These are phyloP conservation scores for Melieria crassipennis DNA, from an alignment of 2,888 invertebrate species.

Conservation along the genomic window DNA sequence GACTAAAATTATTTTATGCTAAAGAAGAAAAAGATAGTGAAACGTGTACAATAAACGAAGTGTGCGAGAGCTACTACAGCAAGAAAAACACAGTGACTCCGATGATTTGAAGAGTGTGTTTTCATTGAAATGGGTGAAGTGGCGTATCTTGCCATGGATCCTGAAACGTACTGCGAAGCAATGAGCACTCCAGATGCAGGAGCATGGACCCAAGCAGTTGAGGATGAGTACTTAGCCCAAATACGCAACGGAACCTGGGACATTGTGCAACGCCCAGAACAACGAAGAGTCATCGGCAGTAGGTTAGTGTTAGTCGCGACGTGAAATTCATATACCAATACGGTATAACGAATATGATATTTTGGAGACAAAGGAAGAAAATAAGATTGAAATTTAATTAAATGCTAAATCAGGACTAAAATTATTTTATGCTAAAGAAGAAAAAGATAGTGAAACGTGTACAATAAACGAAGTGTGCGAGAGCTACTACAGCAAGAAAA, in stretches of 20 bases:
- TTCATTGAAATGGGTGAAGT: slow-evolving; percentile 33
- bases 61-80: too few species aligned
- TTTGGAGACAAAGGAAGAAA: too few species aligned
- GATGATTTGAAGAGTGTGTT: slow-evolving; percentile 11
- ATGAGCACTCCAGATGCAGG: slow-evolving; percentile 16
- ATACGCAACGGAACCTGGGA: slow-evolving; percentile 39
- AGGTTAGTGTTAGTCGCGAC: slow-evolving; percentile 37
- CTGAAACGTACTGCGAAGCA: slow-evolving; percentile 23
- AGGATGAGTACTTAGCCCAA: slow-evolving; percentile 41
- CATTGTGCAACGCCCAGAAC: slow-evolving; percentile 36
- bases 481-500: background rate
- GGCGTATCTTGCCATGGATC: slow-evolving; percentile 15
- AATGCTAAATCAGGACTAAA: too few species aligned
- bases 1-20: slow-evolving; percentile 7
- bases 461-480: too few species aligned
- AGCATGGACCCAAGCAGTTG: slow-evolving; percentile 35
- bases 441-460: too few species aligned
- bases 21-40: slow-evolving; percentile 2
- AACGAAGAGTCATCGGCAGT: slow-evolving; percentile 36
- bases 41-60: background rate
- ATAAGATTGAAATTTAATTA: too few species aligned
- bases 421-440: too few species aligned
- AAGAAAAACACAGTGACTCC: slow-evolving; percentile 14
- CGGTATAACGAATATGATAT: too few species aligned
- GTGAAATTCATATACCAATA: too few species aligned